Base-by-base conservation (phyloP, 2,888 invertebrate genomes). In the Drosophila neonasuta region DNA sequence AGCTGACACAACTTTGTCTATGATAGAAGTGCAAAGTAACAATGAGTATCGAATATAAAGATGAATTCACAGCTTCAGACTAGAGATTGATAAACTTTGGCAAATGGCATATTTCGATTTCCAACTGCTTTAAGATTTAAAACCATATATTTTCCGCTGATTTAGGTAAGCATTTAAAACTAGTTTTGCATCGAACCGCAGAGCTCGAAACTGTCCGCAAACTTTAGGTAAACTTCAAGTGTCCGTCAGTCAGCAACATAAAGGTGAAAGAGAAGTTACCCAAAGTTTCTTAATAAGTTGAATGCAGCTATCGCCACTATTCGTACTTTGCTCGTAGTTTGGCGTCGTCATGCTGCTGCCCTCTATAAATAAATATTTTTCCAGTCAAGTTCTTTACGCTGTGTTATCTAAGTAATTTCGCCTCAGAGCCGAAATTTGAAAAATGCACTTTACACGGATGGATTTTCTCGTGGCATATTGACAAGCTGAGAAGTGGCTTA, bases 201-300 rank as follows among this genome's bases (percentile, higher is more conserved):
- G 68, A 68, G 56, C 68, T 63, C 11, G 32, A 56, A 86, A 72
- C 62, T 83, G 73, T 86, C 73, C 67, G 57, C 51, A 55, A 61
- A 56, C 63, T 64, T 81, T 42, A 36, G 56, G 52, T 44, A 55
- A 86, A 72, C 76, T 86, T 64, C 61, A 63, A 54, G 65, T 42
- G 51, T 52, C 64, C 63, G 61, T 68, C 70, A 75, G 61, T 68
- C 70, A 75, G 61, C 69, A 8, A 36, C 51, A 42, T 52, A 34
- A 66, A 67, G 68, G 63, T 76, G 67, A 54, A 4, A 52, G 6
- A 39, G 59, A 64, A 78, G 65, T 58, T 59, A 24, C 15, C n/a
- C 45, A 72, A 79, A 85, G 67, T 85, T 84, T 75, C 34, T 57
- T 61, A 61, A 57, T 65, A 74, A 67, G 75, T 81, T 79, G 39